Conservation (phyloP, 2,113 vertebrate species). For the Sinocyclocheilus maitianheensis region DNA sequence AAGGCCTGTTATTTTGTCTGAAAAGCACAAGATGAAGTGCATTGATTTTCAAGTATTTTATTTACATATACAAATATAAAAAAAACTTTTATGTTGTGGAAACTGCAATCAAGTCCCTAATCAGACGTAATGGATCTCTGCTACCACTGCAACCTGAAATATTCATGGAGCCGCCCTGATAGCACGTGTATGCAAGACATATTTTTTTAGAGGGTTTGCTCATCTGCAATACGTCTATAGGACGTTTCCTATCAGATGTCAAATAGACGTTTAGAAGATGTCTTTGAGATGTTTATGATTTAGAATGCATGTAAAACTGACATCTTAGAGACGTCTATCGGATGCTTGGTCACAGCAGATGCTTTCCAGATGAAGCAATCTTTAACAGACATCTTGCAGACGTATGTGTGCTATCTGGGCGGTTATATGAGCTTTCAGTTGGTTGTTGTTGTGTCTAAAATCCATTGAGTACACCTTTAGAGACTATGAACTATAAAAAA, state of each 20-base stretch:
- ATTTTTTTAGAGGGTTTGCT: too few relatives aligned
- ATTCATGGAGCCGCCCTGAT: background rate
- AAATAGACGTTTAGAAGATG: too few relatives aligned
- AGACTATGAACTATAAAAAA: background rate
- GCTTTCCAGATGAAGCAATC: too few relatives aligned
- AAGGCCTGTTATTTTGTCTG: background rate
- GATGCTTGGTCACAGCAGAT: too few relatives aligned
- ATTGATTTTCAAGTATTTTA: background rate
- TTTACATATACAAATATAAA: background rate
- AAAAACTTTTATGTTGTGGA: background rate
- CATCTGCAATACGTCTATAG: too few relatives aligned
- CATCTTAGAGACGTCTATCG: too few relatives aligned
- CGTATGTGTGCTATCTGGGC: too few relatives aligned
- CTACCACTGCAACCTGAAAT: background rate
- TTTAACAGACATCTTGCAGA: too few relatives aligned
- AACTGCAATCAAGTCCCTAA: background rate
- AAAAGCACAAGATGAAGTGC: background rate
- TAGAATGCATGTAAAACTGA: too few relatives aligned
- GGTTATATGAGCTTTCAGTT: background rate
- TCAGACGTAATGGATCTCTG: slow-evolving; percentile 22
- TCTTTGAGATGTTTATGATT: too few relatives aligned
- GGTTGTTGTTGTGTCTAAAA: background rate
- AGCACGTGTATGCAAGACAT: too few relatives aligned
- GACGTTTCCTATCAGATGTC: too few relatives aligned
- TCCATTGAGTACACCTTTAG: background rate